Percentiles rank a stretch among this genome's conserved stretches.
Evolutionary conservation across 2,113 vertebrate species (phyloP).

Genomic region (Hassar affinis): DNA sequence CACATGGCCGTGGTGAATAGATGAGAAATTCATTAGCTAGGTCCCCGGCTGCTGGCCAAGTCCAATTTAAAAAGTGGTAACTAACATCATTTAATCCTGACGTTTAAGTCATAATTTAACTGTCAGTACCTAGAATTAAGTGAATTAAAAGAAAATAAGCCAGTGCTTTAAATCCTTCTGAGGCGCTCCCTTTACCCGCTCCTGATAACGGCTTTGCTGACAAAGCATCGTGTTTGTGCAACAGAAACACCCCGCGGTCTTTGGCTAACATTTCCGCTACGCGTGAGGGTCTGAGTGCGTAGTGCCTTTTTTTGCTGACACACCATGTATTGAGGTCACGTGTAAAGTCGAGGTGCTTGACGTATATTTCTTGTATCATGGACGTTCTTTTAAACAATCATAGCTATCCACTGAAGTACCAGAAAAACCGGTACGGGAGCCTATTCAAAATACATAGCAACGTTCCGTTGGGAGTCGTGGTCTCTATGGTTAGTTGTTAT

Average conservation of each 20-base stretch:
- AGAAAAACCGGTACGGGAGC: too few species aligned
- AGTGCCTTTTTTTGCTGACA: too few species aligned
- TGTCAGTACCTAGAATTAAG: neutral
- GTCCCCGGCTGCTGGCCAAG: neutral
- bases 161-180: neutral
- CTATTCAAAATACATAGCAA: too few species aligned
- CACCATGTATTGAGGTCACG: too few species aligned
- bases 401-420: too few species aligned
- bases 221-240: too few species aligned
- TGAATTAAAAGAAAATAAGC: neutral
- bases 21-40: neutral
- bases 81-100: neutral
- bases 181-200: neutral
- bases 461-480: too few species aligned
- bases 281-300: too few species aligned
- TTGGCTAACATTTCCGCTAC: neutral
- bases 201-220: too few species aligned
- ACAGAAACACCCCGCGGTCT: too few species aligned
- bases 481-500: too few species aligned
- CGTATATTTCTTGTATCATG: neutral
- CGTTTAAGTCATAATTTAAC: neutral
- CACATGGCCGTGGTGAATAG: neutral
- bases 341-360: neutral
- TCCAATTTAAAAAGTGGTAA: neutral
- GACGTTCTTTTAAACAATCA: neutral